phyloP scores from a whole-genome alignment of 2,113 vertebrate species.

The Plecotus auritus region DNA sequence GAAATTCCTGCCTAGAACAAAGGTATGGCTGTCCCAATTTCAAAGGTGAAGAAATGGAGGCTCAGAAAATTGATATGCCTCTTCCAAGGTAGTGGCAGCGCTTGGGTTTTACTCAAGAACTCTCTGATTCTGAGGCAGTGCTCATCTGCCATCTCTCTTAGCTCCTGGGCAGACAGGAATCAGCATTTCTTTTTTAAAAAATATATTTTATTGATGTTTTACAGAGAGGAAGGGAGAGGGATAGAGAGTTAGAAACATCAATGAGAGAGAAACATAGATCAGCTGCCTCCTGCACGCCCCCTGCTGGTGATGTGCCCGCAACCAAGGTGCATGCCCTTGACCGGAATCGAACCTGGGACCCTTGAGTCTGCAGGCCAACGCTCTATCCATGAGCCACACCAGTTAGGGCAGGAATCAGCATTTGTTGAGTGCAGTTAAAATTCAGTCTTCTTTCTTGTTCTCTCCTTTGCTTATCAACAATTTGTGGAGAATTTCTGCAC shows the following conservation, averaged over 20 bases:
- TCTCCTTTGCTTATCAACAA: background rate
- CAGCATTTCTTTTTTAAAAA: background rate
- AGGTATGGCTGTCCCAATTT: background rate
- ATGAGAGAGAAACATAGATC: no score
- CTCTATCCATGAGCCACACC: no score
- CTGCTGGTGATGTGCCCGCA: no score
- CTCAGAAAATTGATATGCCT: background rate
- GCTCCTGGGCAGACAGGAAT: background rate
- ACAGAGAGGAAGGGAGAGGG: no score
- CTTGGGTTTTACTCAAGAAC: background rate
- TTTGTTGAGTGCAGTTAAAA: background rate
- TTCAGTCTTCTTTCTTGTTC: background rate
- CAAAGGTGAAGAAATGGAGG: background rate
- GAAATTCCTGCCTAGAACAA: background rate
- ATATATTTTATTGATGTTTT: no score
- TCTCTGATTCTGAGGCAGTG: background rate
- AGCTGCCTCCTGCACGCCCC: no score
- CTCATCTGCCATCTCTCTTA: background rate
- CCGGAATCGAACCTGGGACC: no score
- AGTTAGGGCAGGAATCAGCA: fast-evolving
- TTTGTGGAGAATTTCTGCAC: background rate
- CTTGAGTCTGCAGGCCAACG: no score
- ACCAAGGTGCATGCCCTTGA: no score
- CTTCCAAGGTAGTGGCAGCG: background rate
- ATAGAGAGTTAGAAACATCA: no score